Evolutionary conservation across 2,888 invertebrate species (phyloP).

Genomic region (Gryllus longicercus): DNA sequence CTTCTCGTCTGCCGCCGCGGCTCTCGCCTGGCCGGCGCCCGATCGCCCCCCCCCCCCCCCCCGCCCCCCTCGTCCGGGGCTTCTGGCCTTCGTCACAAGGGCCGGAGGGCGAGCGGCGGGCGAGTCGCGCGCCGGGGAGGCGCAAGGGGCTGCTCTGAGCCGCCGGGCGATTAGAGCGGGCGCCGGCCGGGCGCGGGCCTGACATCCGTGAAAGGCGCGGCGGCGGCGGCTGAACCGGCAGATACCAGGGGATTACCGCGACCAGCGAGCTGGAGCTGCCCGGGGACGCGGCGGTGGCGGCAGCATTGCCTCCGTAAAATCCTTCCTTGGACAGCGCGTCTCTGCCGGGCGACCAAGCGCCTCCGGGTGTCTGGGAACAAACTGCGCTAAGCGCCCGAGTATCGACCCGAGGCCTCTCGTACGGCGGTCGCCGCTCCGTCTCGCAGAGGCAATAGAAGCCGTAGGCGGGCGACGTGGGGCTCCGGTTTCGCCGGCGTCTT

Average conservation of each 20-base stretch:
- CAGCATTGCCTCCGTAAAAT: background rate
- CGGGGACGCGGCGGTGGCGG: background rate
- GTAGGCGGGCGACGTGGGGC: background rate
- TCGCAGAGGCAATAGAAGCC: background rate
- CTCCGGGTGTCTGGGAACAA: background rate
- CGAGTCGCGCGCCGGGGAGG: no score
- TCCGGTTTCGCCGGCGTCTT: constrained; percentile 6
- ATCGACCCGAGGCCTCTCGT: background rate
- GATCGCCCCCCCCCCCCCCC: no score
- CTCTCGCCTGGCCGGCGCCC: no score
- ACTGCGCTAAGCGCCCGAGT: background rate
- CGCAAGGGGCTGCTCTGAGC: background rate
- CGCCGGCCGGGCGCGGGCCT: background rate
- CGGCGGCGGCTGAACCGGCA: background rate
- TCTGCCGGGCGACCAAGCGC: background rate
- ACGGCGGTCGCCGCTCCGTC: background rate
- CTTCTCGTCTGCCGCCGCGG: no score
- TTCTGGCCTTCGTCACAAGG: no score
- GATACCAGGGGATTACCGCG: background rate
- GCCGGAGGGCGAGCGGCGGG: no score
- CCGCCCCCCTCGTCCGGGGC: no score
- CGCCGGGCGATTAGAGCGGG: background rate
- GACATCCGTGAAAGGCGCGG: background rate
- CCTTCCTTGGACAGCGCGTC: background rate
- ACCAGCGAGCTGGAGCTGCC: background rate